A percentile compares a stretch with the other conserved stretches of the same genome.
Conservation (phyloP, 2,113 vertebrate genomes). For the Sporophila hypoxantha region DNA sequence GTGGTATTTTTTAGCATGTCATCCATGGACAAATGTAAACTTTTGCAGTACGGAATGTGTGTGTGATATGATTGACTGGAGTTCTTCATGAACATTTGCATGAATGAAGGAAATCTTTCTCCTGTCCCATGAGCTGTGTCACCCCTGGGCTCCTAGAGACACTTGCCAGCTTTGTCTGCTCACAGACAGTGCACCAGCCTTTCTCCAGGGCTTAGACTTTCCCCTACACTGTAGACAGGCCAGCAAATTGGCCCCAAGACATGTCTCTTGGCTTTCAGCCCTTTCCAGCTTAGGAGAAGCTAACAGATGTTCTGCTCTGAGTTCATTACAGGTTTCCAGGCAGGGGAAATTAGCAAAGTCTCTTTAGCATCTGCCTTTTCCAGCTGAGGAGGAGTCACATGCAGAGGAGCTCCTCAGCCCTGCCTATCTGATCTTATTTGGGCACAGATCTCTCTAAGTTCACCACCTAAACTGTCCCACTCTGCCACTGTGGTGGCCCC, state of each 20-base stretch:
- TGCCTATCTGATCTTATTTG: neutral
- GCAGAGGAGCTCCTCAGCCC: neutral
- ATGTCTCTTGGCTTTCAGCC: slow-evolving; percentile 33
- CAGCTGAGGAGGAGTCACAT: neutral
- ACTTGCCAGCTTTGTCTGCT: neutral
- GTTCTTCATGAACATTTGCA: neutral
- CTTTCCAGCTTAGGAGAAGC: neutral
- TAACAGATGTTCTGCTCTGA: slow-evolving; percentile 31
- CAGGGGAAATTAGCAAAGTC: slow-evolving; percentile 47
- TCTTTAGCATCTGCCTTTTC: slow-evolving; percentile 46
- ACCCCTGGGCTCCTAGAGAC: neutral
- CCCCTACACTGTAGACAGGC: neutral
- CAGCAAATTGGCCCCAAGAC: slow-evolving; percentile 14
- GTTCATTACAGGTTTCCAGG: slow-evolving; percentile 41
- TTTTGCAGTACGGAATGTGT: neutral
- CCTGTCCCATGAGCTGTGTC: neutral
- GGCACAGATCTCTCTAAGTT: neutral
- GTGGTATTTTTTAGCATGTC: neutral
- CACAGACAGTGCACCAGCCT: neutral
- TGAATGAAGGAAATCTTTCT: neutral
- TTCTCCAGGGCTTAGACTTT: neutral
- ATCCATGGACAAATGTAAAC: neutral
- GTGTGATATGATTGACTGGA: neutral
- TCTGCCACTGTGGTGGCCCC: neutral
- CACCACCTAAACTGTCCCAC: fast-evolving